phyloP scores from a whole-genome alignment of 2,888 invertebrate genomes.

The Pandemis heparana region DNA sequence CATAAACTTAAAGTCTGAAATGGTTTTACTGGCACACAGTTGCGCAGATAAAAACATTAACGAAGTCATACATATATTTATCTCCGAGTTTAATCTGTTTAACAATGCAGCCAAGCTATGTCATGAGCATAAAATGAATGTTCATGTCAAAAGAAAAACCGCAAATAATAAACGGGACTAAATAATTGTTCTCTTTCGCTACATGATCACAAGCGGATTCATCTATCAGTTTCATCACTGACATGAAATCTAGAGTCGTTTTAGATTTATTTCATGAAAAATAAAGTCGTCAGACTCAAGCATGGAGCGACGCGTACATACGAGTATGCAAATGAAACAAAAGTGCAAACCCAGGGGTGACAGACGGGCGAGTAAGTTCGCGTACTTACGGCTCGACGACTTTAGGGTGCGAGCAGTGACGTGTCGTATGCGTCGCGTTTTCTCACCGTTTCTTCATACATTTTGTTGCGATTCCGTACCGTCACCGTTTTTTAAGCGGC shows the following conservation, averaged over 20 bases:
- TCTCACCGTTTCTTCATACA: too few species aligned
- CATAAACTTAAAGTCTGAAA: slow-evolving; percentile 5
- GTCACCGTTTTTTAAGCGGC: too few species aligned
- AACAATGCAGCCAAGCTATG: not conserved
- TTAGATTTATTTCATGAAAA: not conserved
- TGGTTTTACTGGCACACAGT: not conserved
- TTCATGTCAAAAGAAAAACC: slow-evolving; percentile 8
- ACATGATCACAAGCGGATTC: not conserved
- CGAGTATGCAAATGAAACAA: not conserved
- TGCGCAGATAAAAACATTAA: not conserved
- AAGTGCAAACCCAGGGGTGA: not conserved
- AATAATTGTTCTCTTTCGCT: not conserved
- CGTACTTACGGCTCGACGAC: too few species aligned
- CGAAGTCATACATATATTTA: not conserved
- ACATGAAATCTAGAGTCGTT: not conserved
- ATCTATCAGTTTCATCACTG: not conserved
- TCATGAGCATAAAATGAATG: not conserved
- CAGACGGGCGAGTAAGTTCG: too few species aligned
- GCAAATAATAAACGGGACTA: slow-evolving; percentile 2
- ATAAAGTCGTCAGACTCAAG: not conserved
- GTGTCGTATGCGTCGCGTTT: too few species aligned
- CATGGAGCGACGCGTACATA: not conserved
- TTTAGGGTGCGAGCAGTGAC: too few species aligned
- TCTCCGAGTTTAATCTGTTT: not conserved
- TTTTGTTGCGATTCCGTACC: too few species aligned